Evolutionary conservation across 2,797 vertebrate species (phyloP).

Genomic region (Myotis pilosus): DNA sequence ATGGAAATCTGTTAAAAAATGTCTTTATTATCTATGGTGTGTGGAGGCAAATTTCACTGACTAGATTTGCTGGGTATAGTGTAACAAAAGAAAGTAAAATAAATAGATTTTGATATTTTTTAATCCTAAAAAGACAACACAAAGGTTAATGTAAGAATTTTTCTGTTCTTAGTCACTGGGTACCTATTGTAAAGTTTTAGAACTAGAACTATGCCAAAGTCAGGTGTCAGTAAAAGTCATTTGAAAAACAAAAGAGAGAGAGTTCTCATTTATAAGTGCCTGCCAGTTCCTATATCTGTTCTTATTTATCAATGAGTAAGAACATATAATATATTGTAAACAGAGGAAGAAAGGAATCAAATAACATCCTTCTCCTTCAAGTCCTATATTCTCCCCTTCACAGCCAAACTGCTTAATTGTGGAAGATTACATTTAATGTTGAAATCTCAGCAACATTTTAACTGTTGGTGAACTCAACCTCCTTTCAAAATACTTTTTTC

Average conservation of each 20-base stretch:
- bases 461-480: neutral
- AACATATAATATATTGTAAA: neutral
- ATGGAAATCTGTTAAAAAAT: neutral
- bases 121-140: neutral
- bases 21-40: neutral
- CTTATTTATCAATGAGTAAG: neutral
- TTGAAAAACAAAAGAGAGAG: neutral
- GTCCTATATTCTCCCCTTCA: neutral
- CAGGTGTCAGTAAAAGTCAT: neutral
- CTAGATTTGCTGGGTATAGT: neutral
- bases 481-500: neutral
- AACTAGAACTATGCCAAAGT: neutral
- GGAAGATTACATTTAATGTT: neutral
- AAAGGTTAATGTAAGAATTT: neutral
- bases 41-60: neutral
- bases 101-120: neutral
- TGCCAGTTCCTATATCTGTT: neutral
- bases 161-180: neutral
- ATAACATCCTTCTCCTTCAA: neutral
- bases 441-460: slow-evolving; percentile 26
- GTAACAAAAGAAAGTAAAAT: neutral
- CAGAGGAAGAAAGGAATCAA: neutral
- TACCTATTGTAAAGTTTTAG: neutral
- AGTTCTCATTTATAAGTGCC: neutral
- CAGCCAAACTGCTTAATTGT: neutral